Evolutionary conservation across 2,113 vertebrate species (phyloP).

Genomic region (Pomatorhinus ruficollis): DNA sequence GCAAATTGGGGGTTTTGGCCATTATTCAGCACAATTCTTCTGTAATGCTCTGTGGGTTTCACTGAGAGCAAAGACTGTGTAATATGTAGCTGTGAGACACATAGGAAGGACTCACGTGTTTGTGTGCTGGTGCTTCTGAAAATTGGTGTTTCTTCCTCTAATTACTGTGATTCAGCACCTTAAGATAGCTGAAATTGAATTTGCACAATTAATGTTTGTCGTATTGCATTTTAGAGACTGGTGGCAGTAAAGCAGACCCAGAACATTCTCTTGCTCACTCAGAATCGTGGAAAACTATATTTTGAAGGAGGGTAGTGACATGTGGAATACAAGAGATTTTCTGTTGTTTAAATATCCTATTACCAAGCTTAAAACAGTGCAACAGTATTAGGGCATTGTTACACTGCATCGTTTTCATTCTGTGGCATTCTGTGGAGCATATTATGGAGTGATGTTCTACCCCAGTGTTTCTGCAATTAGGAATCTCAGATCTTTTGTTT

Average conservation of each 20-base stretch:
- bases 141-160: not conserved
- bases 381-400: rapidly evolving
- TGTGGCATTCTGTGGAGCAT: not conserved
- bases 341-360: not conserved
- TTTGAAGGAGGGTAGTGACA: not conserved
- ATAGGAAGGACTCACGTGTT: rapidly evolving
- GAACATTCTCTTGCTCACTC: not conserved
- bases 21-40: not conserved
- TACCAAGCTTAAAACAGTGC: not conserved
- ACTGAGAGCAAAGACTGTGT: not conserved
- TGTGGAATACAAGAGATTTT: not conserved
- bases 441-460: not conserved
- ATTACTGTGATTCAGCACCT: not conserved
- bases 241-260: not conserved
- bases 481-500: not conserved
- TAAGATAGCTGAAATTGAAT: not conserved
- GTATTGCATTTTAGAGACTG: not conserved
- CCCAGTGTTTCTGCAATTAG: not conserved
- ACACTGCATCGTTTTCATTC: not conserved
- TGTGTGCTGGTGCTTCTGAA: not conserved
- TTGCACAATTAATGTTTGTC: not conserved
- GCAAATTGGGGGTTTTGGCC: not conserved
- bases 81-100: not conserved
- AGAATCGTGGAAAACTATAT: not conserved
- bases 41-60: not conserved